Base-by-base conservation (phyloP, 1,140 invertebrate species). In the Caenorhabditis brenneri region DNA sequence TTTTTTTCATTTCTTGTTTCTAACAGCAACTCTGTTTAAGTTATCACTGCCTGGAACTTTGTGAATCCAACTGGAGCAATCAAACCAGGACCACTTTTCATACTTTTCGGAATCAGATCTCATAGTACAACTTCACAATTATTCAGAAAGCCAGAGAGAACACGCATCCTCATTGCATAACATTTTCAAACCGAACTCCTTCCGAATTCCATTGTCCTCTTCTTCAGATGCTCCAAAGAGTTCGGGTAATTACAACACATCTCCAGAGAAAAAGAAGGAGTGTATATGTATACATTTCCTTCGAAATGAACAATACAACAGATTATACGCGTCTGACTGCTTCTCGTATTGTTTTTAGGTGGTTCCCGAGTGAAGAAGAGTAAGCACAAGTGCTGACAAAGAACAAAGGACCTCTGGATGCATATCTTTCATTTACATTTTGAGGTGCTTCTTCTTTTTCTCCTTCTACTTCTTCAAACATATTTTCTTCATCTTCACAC, bases 401-500 rank as follows among this genome's bases (percentile, higher is more conserved):
- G 65, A 42, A 74, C 53, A 55, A 55, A 27, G 24, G 51, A 39
- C 51, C 39, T 5, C 5, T 42, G 39, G 39, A 10, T 27, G 29
- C 29, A 36, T 51, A 31, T 51, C 79, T 53, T 80, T 80, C 79
- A 80, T 80, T 80, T 53, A 80, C 79, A 53, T 80, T 80, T 53
- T 74, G 65, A 74, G 65, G 65, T 74, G 65, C 65, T 74, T 65
- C 65, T 74, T 42, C 65, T 42, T 74, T 36, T 74, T 74, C 65
- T 46, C 24, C 24, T 46, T 19, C 27, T 74, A 9, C 36, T 10
- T 22, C 24, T 29, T 27, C 53, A n/a, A n/a, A n/a, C n/a, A n/a
- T n/a, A n/a, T n/a, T n/a, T n/a, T n/a, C n/a, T n/a, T n/a, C n/a
- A n/a, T n/a, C n/a, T n/a, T n/a, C n/a, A n/a, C n/a, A n/a, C 29